Conservation (phyloP, 2,113 vertebrate genomes). For the Semnornis frantzii region DNA sequence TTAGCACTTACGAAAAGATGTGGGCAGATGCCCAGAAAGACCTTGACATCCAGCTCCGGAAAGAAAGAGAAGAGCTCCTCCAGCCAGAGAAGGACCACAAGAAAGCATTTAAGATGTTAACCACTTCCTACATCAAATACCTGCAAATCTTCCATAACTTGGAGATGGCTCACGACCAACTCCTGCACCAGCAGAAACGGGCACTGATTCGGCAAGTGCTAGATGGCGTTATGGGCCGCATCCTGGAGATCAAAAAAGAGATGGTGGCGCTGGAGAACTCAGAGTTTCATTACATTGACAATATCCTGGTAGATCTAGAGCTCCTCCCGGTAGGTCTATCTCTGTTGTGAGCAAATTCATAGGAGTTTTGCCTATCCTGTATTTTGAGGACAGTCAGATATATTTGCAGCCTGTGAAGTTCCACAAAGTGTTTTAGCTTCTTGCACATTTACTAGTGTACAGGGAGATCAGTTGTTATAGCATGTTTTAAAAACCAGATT, state of each 20-base stretch:
- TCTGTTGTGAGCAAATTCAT: rapidly evolving
- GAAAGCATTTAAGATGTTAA: conserved; percentile 73
- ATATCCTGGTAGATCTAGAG: conserved; percentile 80
- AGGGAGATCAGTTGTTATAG: neutral
- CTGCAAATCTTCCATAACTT: conserved; percentile 79
- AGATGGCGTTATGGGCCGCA: conserved; percentile 82
- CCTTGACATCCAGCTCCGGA: conserved; percentile 75
- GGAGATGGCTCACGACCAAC: conserved; percentile 75
- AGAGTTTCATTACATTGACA: conserved; percentile 82
- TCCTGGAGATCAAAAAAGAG: conserved; percentile 86
- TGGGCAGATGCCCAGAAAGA: conserved; percentile 81
- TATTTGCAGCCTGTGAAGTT: neutral
- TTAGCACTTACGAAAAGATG: conserved; percentile 79
- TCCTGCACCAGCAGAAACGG: conserved; percentile 81
- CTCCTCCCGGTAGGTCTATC: conserved; percentile 77
- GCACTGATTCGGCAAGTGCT: conserved; percentile 70
- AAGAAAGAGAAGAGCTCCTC: conserved; percentile 67
- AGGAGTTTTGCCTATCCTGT: neutral
- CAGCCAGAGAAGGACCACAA: conserved; percentile 58
- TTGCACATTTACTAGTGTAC: neutral
- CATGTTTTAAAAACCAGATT: neutral
- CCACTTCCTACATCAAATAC: conserved; percentile 82
- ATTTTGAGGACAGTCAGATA: neutral
- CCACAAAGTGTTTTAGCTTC: neutral
- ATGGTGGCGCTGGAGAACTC: conserved; percentile 83